Evolutionary conservation across 2,797 vertebrate genomes (phyloP).

Genomic region (Aeoliscus strigatus): DNA sequence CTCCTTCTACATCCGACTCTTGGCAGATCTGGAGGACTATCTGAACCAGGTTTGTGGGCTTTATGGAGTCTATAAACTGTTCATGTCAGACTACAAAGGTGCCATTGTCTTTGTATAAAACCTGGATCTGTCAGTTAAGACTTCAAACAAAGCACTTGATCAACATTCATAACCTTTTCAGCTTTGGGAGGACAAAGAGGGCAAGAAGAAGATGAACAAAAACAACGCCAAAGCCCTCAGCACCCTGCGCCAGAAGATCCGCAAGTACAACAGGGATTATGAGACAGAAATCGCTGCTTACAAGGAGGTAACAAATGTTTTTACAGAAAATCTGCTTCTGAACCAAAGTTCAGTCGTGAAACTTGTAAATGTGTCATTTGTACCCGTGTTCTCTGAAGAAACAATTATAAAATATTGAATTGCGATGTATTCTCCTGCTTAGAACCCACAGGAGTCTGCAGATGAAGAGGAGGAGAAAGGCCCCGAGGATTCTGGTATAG

Average conservation of each 20-base stretch:
- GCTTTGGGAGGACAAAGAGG: conserved; percentile 94
- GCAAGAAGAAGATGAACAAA: conserved; percentile 95
- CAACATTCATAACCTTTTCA: conserved; percentile 32
- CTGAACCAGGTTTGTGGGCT: conserved; percentile 81
- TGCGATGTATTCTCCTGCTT: background rate
- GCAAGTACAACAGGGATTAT: conserved; percentile 90
- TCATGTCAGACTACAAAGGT: too few relatives aligned
- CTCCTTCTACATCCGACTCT: conserved; percentile 84
- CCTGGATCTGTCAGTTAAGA: background rate
- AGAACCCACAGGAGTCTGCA: conserved; percentile 89
- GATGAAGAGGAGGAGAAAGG: conserved; percentile 90
- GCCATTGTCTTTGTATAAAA: too few relatives aligned
- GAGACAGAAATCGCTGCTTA: conserved; percentile 81
- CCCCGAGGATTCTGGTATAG: conserved; percentile 78
- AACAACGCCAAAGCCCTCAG: conserved; percentile 91
- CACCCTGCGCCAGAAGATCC: conserved; percentile 90
- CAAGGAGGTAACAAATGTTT: conserved; percentile 88
- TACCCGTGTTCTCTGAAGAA: too few relatives aligned
- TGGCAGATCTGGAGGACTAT: conserved; percentile 89
- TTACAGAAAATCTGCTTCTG: too few relatives aligned
- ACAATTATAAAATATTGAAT: background rate
- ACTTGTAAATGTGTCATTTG: too few relatives aligned
- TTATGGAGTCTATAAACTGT: background rate
- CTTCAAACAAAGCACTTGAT: background rate
- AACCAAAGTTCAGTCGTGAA: too few relatives aligned